Base-by-base conservation (phyloP, 2,113 vertebrate genomes). In the Platycercus adscitus region DNA sequence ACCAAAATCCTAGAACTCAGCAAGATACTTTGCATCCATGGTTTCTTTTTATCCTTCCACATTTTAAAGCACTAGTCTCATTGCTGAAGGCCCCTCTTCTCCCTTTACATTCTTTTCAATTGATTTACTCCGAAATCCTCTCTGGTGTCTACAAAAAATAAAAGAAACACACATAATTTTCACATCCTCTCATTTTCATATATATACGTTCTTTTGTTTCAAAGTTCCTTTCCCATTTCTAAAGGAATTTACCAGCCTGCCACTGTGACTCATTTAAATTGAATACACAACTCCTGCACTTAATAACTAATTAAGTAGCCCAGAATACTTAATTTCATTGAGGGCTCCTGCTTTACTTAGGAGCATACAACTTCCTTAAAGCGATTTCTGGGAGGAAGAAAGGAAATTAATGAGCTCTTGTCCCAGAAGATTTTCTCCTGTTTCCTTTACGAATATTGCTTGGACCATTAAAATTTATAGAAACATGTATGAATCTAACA, bases 301-400 rank as follows among this genome's bases (percentile, higher is more conserved):
- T 92, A 76, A 80, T 88, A 88, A 80, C 50, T 93, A 93, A 94
- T 84, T 95, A 89, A 65, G 39, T 55, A 83, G 26, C 68, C 29
- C 60, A 78, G 79, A 93, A 90, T 73, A 86, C 33, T 66, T 83
- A 88, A 68, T 70, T 81, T 71, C 28, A 18, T n/a, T 52, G 31
- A 70, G 64, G 37, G 19, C 41, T 64, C 39, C 28, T 65, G 55
- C 16, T 82, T 94, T 68, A 29, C 47, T 93, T 85, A 86, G 53
- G n/a, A 69, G 47, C 35, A 71, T 50, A 47, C 71, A 93, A 46
- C n/a, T 66, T 91, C n/a, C 65, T 91, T 81, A 75, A 65, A 78
- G 69, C 35, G 55, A 28, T 91, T 68, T 86, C 76, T 65, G 49
- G 33, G 39, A 52, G 64, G 52, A 82, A 63, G 44, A 43, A 86